Evolutionary conservation across 2,888 invertebrate genomes (phyloP).

Genomic region (Embidobia sp.): DNA sequence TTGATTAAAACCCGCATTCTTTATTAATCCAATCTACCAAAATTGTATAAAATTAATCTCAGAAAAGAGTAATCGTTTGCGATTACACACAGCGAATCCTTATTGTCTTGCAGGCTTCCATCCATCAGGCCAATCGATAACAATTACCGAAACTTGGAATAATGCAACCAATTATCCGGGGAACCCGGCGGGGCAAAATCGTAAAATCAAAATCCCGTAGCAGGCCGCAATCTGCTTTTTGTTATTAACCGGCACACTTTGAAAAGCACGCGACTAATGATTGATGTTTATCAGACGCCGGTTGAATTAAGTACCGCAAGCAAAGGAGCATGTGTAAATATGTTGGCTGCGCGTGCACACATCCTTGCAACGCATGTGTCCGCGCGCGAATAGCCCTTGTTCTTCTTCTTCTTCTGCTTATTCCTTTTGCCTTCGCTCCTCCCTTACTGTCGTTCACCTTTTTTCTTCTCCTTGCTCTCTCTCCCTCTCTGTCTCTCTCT

Average conservation of each 20-base stretch:
- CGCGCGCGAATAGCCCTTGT: constrained; percentile 15
- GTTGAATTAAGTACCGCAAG: constrained; percentile 59
- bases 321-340: constrained; percentile 49
- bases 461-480: neutral
- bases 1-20: too few species aligned
- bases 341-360: constrained; percentile 34
- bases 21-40: too few species aligned
- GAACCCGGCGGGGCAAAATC: constrained; percentile 14
- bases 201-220: constrained; percentile 46
- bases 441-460: neutral
- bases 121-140: too few species aligned
- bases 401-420: neutral
- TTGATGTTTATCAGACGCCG: constrained; percentile 59
- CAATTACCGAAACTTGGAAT: too few species aligned
- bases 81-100: too few species aligned
- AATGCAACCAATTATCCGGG: constrained; percentile 16
- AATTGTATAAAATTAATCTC: too few species aligned
- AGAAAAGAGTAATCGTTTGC: too few species aligned
- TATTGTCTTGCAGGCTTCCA: too few species aligned
- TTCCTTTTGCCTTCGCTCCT: neutral
- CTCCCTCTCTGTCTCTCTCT: neutral
- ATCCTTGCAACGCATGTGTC: constrained; percentile 40
- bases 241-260: constrained; percentile 57
- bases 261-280: constrained; percentile 59
- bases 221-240: constrained; percentile 33